Evolutionary conservation across 2,113 vertebrate genomes (phyloP).

Genomic region (Riparia riparia): DNA sequence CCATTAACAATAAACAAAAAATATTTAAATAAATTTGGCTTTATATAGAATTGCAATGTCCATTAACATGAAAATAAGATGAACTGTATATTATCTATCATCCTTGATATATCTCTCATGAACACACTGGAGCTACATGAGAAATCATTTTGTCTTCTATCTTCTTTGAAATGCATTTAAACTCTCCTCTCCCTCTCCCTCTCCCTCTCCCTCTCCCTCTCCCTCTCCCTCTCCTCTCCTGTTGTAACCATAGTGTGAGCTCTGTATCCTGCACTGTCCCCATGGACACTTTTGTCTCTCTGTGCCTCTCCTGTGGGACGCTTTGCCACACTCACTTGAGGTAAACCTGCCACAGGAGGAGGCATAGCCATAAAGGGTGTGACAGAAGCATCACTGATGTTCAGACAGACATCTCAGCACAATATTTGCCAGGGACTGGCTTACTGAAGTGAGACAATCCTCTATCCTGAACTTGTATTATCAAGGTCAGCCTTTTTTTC

Average conservation of each 20-base stretch:
- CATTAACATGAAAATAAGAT: not conserved
- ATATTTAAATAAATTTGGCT: not conserved
- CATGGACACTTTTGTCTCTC: not conserved
- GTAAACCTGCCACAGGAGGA: not conserved
- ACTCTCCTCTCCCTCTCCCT: not conserved
- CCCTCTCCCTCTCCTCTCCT: too few relatives aligned
- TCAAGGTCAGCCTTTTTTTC: not conserved
- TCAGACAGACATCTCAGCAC: not conserved
- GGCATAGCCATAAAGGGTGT: not conserved
- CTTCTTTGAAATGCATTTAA: not conserved
- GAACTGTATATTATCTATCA: not conserved
- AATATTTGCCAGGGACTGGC: not conserved
- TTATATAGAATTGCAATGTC: not conserved
- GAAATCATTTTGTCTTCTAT: not conserved
- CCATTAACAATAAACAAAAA: not conserved
- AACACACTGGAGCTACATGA: not conserved
- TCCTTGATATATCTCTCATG: not conserved
- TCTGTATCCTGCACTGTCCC: not conserved
- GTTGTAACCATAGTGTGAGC: not conserved
- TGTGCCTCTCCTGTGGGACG: not conserved
- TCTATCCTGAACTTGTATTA: not conserved
- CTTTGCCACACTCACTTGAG: not conserved
- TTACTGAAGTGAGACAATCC: not conserved
- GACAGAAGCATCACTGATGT: accelerated
- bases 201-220: not conserved